Evolutionary conservation across 2,113 vertebrate species (phyloP).

Genomic region (Aspidoscelis tigris): DNA sequence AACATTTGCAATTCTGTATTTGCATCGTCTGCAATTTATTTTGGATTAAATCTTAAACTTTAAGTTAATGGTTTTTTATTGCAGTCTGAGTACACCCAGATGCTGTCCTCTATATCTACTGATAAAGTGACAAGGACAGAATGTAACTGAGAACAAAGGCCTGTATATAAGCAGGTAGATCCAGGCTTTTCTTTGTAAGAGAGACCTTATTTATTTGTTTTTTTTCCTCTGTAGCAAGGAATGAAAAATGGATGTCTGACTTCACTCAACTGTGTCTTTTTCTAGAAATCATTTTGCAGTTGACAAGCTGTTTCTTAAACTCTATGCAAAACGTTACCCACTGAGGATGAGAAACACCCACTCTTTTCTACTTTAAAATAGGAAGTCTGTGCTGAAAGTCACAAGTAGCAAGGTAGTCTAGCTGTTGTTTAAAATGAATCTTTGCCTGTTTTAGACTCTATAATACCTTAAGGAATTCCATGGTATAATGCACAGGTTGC

Average conservation of each 20-base stretch:
- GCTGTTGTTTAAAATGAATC: background rate
- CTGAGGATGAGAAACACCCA: background rate
- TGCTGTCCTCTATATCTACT: background rate
- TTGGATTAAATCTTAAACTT: too few relatives aligned
- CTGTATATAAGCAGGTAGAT: background rate
- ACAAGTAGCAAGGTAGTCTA: background rate
- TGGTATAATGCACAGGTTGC: background rate
- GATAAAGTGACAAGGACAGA: too few relatives aligned
- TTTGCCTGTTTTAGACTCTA: background rate
- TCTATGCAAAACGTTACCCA: background rate
- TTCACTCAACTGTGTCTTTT: background rate
- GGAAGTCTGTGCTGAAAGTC: background rate
- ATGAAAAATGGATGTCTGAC: background rate
- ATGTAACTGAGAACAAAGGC: background rate
- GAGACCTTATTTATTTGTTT: background rate
- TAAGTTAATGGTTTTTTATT: background rate
- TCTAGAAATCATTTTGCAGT: background rate
- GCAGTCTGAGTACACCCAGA: background rate
- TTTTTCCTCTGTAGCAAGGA: too few relatives aligned
- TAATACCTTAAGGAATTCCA: background rate
- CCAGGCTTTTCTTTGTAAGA: background rate
- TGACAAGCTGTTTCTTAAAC: background rate
- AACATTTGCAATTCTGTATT: too few relatives aligned
- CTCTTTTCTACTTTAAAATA: background rate
- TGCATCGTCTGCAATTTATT: too few relatives aligned